phyloP scores from a whole-genome alignment of 1,140 invertebrate species.

The Parasteatoda tepidariorum region DNA sequence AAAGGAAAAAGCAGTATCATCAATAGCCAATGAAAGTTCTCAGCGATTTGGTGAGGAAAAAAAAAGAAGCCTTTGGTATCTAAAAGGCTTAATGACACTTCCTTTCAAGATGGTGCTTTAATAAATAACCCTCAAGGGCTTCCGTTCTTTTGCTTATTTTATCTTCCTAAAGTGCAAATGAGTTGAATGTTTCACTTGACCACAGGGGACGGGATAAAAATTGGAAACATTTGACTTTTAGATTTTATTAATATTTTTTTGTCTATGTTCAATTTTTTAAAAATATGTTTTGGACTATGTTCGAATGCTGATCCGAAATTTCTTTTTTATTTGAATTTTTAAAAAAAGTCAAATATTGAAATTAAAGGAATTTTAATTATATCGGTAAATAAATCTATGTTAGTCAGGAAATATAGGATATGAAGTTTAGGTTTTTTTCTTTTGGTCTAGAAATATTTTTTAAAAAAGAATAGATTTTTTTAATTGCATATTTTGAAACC shows the following conservation, averaged over 20 bases:
- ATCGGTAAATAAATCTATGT: neutral
- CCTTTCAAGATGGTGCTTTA: neutral
- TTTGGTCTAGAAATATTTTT: too few relatives aligned
- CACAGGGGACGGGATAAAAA: conserved; percentile 6
- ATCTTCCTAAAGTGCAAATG: neutral
- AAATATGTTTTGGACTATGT: neutral
- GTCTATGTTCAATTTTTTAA: neutral
- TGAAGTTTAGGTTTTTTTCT: too few relatives aligned
- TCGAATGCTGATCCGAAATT: neutral
- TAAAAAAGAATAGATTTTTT: too few relatives aligned
- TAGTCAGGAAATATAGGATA: neutral
- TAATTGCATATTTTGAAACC: too few relatives aligned
- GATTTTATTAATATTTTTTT: neutral
- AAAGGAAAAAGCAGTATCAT: neutral
- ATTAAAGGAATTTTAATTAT: too few relatives aligned
- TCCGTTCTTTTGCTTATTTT: neutral
- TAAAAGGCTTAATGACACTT: neutral
- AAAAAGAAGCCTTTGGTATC: neutral
- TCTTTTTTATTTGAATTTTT: too few relatives aligned
- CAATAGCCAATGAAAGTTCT: neutral
- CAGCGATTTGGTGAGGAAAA: neutral
- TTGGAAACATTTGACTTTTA: neutral
- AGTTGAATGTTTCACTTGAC: neutral
- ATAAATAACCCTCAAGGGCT: neutral
- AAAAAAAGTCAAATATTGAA: too few relatives aligned